A percentile compares a stretch with the other conserved stretches of the same genome.
Evolutionary conservation across 1,140 invertebrate genomes (phyloP).

Genomic region (Paraescarpia echinospica): DNA sequence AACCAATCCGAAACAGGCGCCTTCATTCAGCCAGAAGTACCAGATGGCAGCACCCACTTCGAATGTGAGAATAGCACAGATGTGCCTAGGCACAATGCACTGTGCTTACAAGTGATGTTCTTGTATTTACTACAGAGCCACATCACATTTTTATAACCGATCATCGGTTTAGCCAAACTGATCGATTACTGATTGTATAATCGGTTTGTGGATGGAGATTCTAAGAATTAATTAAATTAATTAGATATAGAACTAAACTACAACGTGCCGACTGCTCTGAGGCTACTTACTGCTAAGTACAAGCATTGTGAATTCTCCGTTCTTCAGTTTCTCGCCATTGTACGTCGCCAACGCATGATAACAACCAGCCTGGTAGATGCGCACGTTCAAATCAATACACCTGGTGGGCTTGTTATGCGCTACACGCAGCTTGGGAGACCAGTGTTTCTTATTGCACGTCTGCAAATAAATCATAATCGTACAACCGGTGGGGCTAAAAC

Average conservation of each 20-base stretch:
- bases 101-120: no score
- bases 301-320: slow-evolving; percentile 87
- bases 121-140: no score
- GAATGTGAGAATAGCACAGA: no score
- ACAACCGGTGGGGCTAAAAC: no score
- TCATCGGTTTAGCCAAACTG: no score
- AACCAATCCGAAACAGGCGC: no score
- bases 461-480: slow-evolving; percentile 44
- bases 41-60: no score
- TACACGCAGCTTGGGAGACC: slow-evolving; percentile 63
- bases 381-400: slow-evolving; percentile 66
- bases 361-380: slow-evolving; percentile 70
- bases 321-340: slow-evolving; percentile 73
- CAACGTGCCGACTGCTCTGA: background rate
- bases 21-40: no score
- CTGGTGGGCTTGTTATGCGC: slow-evolving; percentile 66
- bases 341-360: slow-evolving; percentile 77
- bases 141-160: no score
- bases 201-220: no score
- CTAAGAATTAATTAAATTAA: background rate
- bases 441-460: slow-evolving; percentile 55
- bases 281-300: slow-evolving; percentile 74
- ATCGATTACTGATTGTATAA: no score
- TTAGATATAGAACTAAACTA: background rate
- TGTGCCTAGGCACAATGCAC: no score